Evolutionary conservation across 23 tunicate genomes (phyloP).

Genomic region (Ciona savignyi): DNA sequence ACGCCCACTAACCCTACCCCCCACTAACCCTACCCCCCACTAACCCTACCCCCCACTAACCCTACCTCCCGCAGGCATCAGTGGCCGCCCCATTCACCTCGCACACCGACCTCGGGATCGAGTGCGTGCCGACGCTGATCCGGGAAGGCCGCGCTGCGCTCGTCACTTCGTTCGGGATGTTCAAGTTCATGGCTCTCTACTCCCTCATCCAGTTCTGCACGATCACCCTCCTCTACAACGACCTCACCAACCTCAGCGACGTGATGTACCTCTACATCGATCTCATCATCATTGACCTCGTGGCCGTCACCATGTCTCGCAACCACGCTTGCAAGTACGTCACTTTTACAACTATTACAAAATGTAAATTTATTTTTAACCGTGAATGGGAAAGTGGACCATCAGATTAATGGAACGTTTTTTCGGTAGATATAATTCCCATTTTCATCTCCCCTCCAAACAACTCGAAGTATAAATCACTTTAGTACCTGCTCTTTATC

Average conservation of each 20-base stretch:
- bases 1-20: slow-evolving; percentile 89
- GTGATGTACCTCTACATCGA: slow-evolving; percentile 82
- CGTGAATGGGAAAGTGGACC: no score
- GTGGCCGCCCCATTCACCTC: slow-evolving; percentile 99
- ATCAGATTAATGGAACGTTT: no score
- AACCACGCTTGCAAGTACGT: slow-evolving; percentile 85
- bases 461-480: no score
- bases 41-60: no score
- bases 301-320: slow-evolving; percentile 90
- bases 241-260: slow-evolving; percentile 56
- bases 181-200: slow-evolving; percentile 99
- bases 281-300: slow-evolving; percentile 78
- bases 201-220: slow-evolving; percentile 90
- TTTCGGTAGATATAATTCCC: no score
- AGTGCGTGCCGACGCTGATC: slow-evolving; percentile 78
- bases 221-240: slow-evolving; percentile 61
- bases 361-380: no score
- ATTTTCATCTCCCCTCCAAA: no score
- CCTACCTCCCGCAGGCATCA: slow-evolving; percentile 67
- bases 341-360: no score
- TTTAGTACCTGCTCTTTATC: no score
- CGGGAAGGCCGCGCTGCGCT: slow-evolving; percentile 94
- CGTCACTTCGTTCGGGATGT: slow-evolving; percentile 96
- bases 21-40: slow-evolving; percentile 88
- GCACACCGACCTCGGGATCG: slow-evolving; percentile 71